phyloP scores from a whole-genome alignment of 2,113 vertebrate species.

The Eira barbara region DNA sequence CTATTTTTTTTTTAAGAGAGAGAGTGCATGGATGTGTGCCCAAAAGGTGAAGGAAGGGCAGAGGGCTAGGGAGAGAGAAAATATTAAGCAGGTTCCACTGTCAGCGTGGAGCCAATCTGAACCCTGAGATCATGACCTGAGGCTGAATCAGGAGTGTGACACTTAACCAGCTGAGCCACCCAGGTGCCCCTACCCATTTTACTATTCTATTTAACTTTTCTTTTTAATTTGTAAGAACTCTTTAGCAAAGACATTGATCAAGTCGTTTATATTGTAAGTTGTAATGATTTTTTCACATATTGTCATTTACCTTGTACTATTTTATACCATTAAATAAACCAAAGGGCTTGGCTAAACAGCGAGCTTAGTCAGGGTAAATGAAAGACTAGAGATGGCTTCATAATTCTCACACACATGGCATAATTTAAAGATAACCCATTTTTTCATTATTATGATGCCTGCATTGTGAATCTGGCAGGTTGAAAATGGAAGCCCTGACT shows the following conservation, averaged over 20 bases:
- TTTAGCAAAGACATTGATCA: background rate
- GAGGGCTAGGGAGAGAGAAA: background rate
- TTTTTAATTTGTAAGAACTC: background rate
- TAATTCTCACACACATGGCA: background rate
- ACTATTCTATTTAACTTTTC: background rate
- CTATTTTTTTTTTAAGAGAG: background rate
- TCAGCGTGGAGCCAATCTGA: background rate
- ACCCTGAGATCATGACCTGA: background rate
- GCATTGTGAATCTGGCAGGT: conserved; percentile 76
- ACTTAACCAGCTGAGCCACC: background rate
- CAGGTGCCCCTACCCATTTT: background rate
- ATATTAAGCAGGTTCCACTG: background rate
- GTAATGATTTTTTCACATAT: background rate
- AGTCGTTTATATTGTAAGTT: background rate
- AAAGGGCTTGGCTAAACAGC: background rate
- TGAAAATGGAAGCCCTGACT: conserved; percentile 89
- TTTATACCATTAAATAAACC: background rate
- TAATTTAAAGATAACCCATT: background rate
- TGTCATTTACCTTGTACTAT: background rate
- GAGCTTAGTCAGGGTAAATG: background rate
- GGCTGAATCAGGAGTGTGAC: background rate
- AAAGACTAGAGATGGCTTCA: background rate
- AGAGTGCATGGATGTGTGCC: background rate
- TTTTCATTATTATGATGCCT: background rate
- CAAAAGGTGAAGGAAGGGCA: background rate